Evolutionary conservation across 1,140 invertebrate species (phyloP).

Genomic region (Macrotrachela quadricornifera): DNA sequence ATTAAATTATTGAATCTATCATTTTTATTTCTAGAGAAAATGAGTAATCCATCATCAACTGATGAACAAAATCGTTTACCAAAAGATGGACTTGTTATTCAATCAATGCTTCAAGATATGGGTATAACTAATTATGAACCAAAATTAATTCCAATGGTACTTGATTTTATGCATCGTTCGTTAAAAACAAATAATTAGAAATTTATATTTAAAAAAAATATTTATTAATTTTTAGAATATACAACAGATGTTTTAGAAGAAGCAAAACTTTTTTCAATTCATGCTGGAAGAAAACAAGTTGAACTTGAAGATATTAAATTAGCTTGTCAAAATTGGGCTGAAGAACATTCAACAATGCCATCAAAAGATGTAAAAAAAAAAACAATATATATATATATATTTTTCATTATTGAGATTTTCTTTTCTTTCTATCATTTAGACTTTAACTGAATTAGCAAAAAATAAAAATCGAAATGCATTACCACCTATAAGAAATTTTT

Average conservation of each 20-base stretch:
- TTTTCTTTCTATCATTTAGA: background rate
- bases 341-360: slow-evolving; percentile 66
- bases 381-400: background rate
- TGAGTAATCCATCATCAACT: too few relatives aligned
- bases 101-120: slow-evolving; percentile 84
- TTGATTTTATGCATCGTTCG: slow-evolving; percentile 79
- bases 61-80: slow-evolving; percentile 18
- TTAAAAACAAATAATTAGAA: slow-evolving; percentile 10
- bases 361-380: slow-evolving; percentile 51
- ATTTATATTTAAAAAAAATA: background rate
- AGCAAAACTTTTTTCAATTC: slow-evolving; percentile 62
- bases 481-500: slow-evolving; percentile 67
- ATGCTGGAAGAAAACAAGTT: slow-evolving; percentile 72
- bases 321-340: slow-evolving; percentile 51
- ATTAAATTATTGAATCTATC: too few relatives aligned
- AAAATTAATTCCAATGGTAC: slow-evolving; percentile 68
- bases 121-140: slow-evolving; percentile 77
- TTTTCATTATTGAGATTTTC: background rate
- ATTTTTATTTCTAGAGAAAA: too few relatives aligned
- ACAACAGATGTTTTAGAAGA: slow-evolving; percentile 74
- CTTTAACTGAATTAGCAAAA: slow-evolving; percentile 53
- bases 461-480: slow-evolving; percentile 62
- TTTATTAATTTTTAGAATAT: slow-evolving; percentile 40
- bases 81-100: slow-evolving; percentile 79
- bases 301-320: slow-evolving; percentile 74